Evolutionary conservation across 2,888 invertebrate species (phyloP).

Genomic region (Tachina lurida): DNA sequence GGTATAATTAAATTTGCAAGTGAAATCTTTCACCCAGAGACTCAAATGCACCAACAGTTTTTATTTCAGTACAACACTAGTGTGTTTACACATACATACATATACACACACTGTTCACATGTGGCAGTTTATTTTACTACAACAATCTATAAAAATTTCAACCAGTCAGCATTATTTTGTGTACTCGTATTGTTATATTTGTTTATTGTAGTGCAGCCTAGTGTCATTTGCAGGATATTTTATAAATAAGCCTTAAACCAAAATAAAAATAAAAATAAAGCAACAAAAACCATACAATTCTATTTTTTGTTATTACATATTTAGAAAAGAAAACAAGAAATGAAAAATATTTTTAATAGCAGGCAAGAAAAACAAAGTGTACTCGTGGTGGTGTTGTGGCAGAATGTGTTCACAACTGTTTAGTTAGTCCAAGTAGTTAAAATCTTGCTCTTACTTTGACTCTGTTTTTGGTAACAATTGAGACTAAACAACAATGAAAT

Average conservation of each 20-base stretch:
- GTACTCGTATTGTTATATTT: slow-evolving; percentile 25
- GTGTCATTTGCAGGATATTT: slow-evolving; percentile 67
- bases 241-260: slow-evolving; percentile 67
- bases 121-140: slow-evolving; percentile 12
- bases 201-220: slow-evolving; percentile 34
- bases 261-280: background rate
- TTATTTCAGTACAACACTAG: background rate
- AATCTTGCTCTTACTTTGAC: slow-evolving; percentile 32
- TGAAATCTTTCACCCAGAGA: no score
- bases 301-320: slow-evolving; percentile 52
- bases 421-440: slow-evolving; percentile 19
- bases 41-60: background rate
- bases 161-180: slow-evolving; percentile 45
- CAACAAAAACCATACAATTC: slow-evolving; percentile 29
- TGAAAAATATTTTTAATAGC: background rate
- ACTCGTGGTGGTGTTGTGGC: slow-evolving; percentile 7
- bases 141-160: slow-evolving; percentile 40
- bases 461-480: slow-evolving; percentile 21
- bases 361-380: background rate
- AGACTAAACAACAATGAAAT: slow-evolving; percentile 52
- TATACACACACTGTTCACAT: background rate
- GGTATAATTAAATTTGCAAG: no score
- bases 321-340: slow-evolving; percentile 32
- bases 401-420: slow-evolving; percentile 1
- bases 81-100: background rate